Conservation (phyloP, 2,113 vertebrate genomes). For the Trichomycterus rosablanca region DNA sequence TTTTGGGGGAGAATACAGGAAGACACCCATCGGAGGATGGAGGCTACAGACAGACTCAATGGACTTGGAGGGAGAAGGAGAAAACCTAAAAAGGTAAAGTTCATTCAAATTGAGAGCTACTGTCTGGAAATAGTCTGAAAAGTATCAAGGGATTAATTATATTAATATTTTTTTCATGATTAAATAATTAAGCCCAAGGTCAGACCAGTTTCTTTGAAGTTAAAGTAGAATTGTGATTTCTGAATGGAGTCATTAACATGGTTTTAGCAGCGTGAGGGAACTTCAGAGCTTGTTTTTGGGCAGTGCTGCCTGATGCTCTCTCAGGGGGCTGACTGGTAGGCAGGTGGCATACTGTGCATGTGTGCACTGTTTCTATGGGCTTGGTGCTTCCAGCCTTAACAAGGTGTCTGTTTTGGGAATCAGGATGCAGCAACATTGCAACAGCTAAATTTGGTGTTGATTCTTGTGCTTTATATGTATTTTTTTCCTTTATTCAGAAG, state of each 20-base stretch:
- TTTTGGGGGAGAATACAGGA: constrained; percentile 59
- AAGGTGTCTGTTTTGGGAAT: constrained; percentile 21
- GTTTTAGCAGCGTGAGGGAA: neutral
- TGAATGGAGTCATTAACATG: no score
- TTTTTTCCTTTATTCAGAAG: constrained; percentile 23
- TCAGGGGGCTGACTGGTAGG: constrained; percentile 20
- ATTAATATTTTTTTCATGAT: no score
- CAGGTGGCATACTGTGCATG: constrained; percentile 28
- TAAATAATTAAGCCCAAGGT: no score
- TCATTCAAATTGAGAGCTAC: neutral
- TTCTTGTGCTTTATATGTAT: constrained; percentile 15
- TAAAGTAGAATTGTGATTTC: no score
- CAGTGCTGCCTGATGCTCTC: constrained; percentile 22
- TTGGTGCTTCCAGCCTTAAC: constrained; percentile 14
- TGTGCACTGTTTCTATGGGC: constrained; percentile 8
- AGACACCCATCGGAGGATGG: constrained; percentile 77
- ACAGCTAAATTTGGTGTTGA: constrained; percentile 4
- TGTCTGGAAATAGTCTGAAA: no score
- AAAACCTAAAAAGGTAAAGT: constrained; percentile 86
- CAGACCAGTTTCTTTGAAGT: no score
- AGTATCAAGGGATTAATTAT: no score
- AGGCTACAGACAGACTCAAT: constrained; percentile 81
- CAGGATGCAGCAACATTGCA: constrained; percentile 10
- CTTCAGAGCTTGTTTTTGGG: constrained; percentile 20
- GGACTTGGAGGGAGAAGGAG: constrained; percentile 79